phyloP scores from a whole-genome alignment of 2,888 invertebrate species.

The Pristionchus fissidentatus region DNA sequence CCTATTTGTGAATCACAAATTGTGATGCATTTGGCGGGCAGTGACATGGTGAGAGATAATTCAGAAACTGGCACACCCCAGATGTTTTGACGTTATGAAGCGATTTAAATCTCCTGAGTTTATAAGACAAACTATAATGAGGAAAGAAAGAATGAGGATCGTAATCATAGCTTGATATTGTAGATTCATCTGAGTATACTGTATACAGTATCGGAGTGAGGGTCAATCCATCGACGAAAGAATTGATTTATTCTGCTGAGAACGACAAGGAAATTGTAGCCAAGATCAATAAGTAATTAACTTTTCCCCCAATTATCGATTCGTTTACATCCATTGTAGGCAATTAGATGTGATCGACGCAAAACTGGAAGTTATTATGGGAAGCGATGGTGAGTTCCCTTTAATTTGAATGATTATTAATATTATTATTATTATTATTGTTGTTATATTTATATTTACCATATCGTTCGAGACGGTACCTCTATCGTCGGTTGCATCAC shows the following conservation, averaged over 20 bases:
- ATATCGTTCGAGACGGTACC: constrained; percentile 48
- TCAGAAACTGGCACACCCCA: too few relatives aligned
- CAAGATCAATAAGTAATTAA: neutral
- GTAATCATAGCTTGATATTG: too few relatives aligned
- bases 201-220: constrained; percentile 38
- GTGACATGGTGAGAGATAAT: neutral
- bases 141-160: neutral
- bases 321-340: neutral
- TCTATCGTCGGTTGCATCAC: constrained; percentile 62
- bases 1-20: neutral
- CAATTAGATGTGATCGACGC: neutral
- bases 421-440: constrained; percentile 14
- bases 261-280: constrained; percentile 31
- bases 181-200: too few relatives aligned
- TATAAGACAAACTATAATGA: too few relatives aligned
- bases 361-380: constrained; percentile 38
- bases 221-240: neutral
- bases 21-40: neutral
- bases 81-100: too few relatives aligned
- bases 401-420: neutral
- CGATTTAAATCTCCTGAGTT: too few relatives aligned
- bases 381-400: constrained; percentile 36
- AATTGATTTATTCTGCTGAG: constrained; percentile 25
- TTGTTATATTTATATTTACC: constrained; percentile 57
- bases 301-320: neutral